Evolutionary conservation across 2,888 invertebrate species (phyloP).

Genomic region (Gari tellinella): DNA sequence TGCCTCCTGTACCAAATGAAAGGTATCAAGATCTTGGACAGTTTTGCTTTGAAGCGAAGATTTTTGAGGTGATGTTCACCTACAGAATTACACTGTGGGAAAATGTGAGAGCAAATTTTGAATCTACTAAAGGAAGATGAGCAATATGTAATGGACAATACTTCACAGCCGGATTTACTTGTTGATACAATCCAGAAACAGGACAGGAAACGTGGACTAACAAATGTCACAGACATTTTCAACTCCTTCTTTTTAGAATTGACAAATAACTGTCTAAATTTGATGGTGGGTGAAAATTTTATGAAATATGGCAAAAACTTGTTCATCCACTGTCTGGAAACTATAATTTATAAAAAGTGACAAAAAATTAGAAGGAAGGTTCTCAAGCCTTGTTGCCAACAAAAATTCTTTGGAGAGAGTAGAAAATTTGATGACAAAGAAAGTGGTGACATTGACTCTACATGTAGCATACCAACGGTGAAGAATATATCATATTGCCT

Average conservation of each 20-base stretch:
- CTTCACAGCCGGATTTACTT: slow-evolving; percentile 30
- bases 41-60: slow-evolving; percentile 34
- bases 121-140: slow-evolving; percentile 33
- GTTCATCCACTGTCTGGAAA: no score
- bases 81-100: slow-evolving; percentile 23
- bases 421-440: no score
- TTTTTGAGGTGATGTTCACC: slow-evolving; percentile 24
- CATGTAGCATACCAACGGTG: no score
- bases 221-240: slow-evolving; percentile 33
- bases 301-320: slow-evolving; percentile 32
- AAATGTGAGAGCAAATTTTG: slow-evolving; percentile 20
- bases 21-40: slow-evolving; percentile 19
- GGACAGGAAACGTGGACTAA: slow-evolving; percentile 5
- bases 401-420: no score
- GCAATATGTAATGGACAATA: slow-evolving; percentile 23
- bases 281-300: slow-evolving; percentile 26
- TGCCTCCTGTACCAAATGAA: slow-evolving; percentile 23
- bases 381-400: no score
- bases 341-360: no score
- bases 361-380: no score
- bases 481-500: no score
- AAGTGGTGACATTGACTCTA: no score
- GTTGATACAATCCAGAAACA: slow-evolving; percentile 25
- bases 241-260: slow-evolving; percentile 16
- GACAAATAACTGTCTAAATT: slow-evolving; percentile 4